Percentiles rank a stretch among this genome's conserved stretches.
Evolutionary conservation across 2,888 invertebrate species (phyloP).

Genomic region (Plemyria rubiginata): DNA sequence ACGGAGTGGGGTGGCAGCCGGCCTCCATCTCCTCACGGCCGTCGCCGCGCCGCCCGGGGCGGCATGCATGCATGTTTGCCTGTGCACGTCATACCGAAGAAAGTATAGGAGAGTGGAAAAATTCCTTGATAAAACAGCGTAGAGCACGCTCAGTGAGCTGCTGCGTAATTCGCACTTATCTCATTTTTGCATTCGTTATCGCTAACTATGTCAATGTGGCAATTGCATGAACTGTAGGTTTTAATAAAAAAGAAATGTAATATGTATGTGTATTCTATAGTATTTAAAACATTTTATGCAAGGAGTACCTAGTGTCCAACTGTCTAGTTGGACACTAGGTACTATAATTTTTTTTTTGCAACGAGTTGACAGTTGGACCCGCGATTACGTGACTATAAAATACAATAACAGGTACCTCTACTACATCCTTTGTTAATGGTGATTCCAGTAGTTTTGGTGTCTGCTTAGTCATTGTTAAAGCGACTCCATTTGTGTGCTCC

Average conservation of each 20-base stretch:
- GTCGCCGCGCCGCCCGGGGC: conserved; percentile 23
- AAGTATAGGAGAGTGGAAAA: conserved; percentile 79
- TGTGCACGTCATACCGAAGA: conserved; percentile 64
- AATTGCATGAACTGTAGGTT: conserved; percentile 3
- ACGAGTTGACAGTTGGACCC: no score
- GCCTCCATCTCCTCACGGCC: conserved; percentile 51
- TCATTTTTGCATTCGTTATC: conserved; percentile 40
- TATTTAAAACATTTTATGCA: no score
- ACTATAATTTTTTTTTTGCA: no score
- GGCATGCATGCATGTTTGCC: conserved; percentile 58
- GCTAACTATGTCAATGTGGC: conserved; percentile 7
- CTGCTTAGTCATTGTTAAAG: conserved; percentile 60
- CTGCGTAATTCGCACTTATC: conserved; percentile 50
- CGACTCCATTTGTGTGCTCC: conserved; percentile 59
- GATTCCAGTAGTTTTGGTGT: conserved; percentile 54
- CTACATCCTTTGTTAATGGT: conserved; percentile 50
- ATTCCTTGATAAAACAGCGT: conserved; percentile 67
- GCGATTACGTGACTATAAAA: not conserved
- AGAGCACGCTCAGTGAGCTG: conserved; percentile 52
- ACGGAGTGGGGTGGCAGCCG: conserved; percentile 53
- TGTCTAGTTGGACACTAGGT: not conserved
- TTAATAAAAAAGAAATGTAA: no score
- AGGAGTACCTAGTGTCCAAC: no score
- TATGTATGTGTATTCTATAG: no score
- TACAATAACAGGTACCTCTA: conserved; percentile 27